phyloP scores from a whole-genome alignment of 2,888 invertebrate genomes.

The Agriotes lineatus region DNA sequence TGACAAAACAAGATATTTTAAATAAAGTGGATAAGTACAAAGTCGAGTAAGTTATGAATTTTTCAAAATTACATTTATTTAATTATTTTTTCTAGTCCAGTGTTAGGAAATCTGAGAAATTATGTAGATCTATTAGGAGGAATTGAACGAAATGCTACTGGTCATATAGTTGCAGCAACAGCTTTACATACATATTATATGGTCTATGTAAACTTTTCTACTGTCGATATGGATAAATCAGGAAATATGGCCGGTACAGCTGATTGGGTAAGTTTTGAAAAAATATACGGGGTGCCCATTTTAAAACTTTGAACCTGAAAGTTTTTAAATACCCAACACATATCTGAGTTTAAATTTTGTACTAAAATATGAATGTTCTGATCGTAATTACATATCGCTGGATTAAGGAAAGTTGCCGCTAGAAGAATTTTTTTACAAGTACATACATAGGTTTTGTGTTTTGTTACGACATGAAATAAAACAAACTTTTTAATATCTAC shows the following conservation, averaged over 20 bases:
- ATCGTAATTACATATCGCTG: too few relatives aligned
- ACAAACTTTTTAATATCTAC: too few relatives aligned
- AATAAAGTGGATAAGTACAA: conserved; percentile 71
- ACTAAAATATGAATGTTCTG: too few relatives aligned
- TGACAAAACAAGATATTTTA: conserved; percentile 74
- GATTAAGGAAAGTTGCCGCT: too few relatives aligned
- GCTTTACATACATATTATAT: conserved; percentile 76
- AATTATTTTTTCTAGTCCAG: conserved; percentile 68
- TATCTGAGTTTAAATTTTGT: too few relatives aligned
- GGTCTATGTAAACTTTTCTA: conserved; percentile 76
- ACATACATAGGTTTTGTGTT: too few relatives aligned
- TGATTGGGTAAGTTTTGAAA: conserved; percentile 74
- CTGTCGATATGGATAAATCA: conserved; percentile 74
- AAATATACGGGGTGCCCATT: too few relatives aligned
- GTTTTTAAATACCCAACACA: too few relatives aligned
- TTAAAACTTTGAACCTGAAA: too few relatives aligned
- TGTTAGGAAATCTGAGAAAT: conserved; percentile 75
- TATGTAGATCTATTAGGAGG: conserved; percentile 75
- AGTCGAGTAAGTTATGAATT: conserved; percentile 61
- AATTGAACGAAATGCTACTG: conserved; percentile 70
- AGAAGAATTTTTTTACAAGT: too few relatives aligned
- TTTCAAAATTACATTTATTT: background rate
- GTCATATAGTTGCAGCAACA: conserved; percentile 74
- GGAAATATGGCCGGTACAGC: conserved; percentile 82
- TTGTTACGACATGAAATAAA: too few relatives aligned